phyloP scores from a whole-genome alignment of 2,888 invertebrate species.

The Eilema depressum region DNA sequence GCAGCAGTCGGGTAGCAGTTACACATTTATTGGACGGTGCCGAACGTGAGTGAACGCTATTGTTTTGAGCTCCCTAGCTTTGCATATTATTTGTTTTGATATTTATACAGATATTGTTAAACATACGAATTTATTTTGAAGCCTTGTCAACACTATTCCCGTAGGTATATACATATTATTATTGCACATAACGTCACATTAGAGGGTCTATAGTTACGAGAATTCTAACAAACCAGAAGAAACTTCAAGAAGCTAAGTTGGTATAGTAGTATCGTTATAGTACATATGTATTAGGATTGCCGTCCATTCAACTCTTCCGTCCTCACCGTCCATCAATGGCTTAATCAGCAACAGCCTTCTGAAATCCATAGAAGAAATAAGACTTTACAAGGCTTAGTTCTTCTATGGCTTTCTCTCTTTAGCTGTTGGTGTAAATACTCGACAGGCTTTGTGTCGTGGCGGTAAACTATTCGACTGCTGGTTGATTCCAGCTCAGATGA shows the following conservation, averaged over 20 bases:
- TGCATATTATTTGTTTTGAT: conserved; percentile 34
- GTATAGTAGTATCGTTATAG: neutral
- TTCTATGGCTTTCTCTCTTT: too few species aligned
- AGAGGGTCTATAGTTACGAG: neutral
- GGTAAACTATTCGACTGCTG: too few species aligned
- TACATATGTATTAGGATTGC: too few species aligned
- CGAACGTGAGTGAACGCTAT: conserved; percentile 58
- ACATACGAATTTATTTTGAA: neutral
- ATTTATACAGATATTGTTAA: neutral
- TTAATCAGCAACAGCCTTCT: too few species aligned
- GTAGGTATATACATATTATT: neutral
- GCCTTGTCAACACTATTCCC: neutral
- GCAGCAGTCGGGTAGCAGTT: conserved; percentile 49
- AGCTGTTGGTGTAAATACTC: too few species aligned
- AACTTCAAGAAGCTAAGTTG: neutral
- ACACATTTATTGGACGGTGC: conserved; percentile 58
- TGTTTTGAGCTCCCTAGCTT: conserved; percentile 47
- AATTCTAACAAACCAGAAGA: neutral
- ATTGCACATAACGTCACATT: neutral
- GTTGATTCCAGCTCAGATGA: too few species aligned
- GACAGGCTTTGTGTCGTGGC: too few species aligned
- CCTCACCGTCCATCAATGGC: too few species aligned
- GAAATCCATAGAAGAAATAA: too few species aligned
- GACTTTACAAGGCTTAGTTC: too few species aligned
- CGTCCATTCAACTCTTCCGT: too few species aligned